A percentile compares a stretch with the other conserved stretches of the same genome.
phyloP scores from a whole-genome alignment of 1,140 invertebrate genomes.

The Dendroctonus valens region DNA sequence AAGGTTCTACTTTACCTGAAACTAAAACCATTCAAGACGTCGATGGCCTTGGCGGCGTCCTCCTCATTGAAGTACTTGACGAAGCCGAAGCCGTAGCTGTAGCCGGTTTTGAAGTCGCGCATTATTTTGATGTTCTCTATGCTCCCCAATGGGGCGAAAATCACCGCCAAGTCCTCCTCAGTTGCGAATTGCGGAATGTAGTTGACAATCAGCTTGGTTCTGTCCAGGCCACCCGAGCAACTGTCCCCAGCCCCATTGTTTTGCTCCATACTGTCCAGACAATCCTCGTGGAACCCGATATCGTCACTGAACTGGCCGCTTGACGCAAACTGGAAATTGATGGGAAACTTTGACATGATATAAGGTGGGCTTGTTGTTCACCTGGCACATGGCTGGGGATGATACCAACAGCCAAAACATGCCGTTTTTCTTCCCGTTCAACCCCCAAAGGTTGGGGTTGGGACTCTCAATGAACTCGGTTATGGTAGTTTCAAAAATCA shows the following conservation, averaged over 20 bases:
- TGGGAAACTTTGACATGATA: not conserved
- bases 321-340: conserved; percentile 32
- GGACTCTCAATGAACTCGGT: too few relatives aligned
- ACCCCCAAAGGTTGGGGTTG: too few relatives aligned
- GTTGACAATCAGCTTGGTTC: conserved; percentile 91
- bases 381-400: too few relatives aligned
- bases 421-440: too few relatives aligned
- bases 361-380: too few relatives aligned
- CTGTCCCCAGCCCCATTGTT: conserved; percentile 42
- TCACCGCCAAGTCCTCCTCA: conserved; percentile 83
- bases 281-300: conserved; percentile 10
- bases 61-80: conserved; percentile 85
- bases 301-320: conserved; percentile 8
- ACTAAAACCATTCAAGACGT: conserved; percentile 78
- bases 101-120: conserved; percentile 87
- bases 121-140: conserved; percentile 90
- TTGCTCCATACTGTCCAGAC: conserved; percentile 20
- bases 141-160: conserved; percentile 84
- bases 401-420: too few relatives aligned
- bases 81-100: conserved; percentile 96
- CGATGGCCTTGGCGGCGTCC: conserved; percentile 83
- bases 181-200: conserved; percentile 92
- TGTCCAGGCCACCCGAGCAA: conserved; percentile 38
- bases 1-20: conserved; percentile 39
- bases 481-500: too few relatives aligned